phyloP scores from a whole-genome alignment of 1,140 invertebrate species.

The Pinna nobilis region DNA sequence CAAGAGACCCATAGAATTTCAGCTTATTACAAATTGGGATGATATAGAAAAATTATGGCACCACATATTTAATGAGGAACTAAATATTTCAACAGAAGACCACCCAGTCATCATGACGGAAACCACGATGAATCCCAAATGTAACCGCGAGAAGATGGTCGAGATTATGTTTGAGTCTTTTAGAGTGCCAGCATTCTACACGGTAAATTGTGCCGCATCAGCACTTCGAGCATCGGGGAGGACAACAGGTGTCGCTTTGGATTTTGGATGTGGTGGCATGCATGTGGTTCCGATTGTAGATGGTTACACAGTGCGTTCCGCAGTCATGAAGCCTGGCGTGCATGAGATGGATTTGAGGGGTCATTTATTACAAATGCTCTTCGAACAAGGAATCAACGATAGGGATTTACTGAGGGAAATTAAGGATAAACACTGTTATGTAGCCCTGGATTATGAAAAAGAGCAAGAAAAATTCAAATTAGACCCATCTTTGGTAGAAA shows the following conservation, averaged over 20 bases:
- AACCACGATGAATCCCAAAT: constrained; percentile 59
- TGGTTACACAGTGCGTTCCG: constrained; percentile 82
- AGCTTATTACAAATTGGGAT: constrained; percentile 77
- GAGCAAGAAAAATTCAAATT: constrained; percentile 83
- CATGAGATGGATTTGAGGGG: constrained; percentile 96
- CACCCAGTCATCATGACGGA: constrained; percentile 1
- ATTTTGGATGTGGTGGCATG: constrained; percentile 74
- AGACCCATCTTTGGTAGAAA: constrained; percentile 79
- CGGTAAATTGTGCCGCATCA: constrained; percentile 80
- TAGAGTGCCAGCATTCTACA: constrained; percentile 95
- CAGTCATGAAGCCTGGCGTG: constrained; percentile 91
- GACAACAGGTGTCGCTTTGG: constrained; percentile 59
- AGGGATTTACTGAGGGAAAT: constrained; percentile 66
- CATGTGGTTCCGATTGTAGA: constrained; percentile 94
- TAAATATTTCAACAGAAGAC: constrained; percentile 45
- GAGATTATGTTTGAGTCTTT: constrained; percentile 79
- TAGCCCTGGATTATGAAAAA: constrained; percentile 94
- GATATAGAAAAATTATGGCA: constrained; percentile 81
- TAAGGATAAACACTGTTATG: constrained; percentile 91
- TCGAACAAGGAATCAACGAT: constrained; percentile 87
- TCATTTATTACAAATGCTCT: constrained; percentile 96
- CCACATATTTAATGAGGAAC: constrained; percentile 60
- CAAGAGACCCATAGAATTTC: constrained; percentile 67
- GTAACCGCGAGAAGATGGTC: constrained; percentile 44
- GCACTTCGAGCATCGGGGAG: constrained; percentile 63